Base-by-base conservation (phyloP, 2,888 invertebrate genomes). In the Tenthredo livida region DNA sequence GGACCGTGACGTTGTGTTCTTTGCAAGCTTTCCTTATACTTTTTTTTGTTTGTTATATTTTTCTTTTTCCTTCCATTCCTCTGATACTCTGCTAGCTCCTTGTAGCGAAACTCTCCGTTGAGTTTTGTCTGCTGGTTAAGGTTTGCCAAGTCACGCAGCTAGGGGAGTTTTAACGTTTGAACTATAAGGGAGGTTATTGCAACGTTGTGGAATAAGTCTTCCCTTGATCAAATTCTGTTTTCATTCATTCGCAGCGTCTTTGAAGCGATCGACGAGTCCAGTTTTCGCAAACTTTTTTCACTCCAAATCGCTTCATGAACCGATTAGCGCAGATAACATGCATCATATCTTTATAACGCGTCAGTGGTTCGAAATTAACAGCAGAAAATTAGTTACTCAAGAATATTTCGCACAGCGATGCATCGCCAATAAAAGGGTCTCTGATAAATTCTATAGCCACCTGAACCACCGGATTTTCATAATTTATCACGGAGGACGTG, bases 181-280 rank as follows among this genome's bases (percentile, higher is more conserved):
- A 73, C 73, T 73, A 12, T 73, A 12, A 43, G 40, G 73, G 40
- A 43, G 43, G 25, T 73, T 73, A 73, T 47, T 40, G 43, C 40
- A 43, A 73, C 43, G 43, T 43, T 10, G 40, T 25, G 43, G 40
- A 73, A 73, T 73, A 73, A 73, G 73, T 73, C 73, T n/a, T 73
- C 43, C 25, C 21, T 40, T 73, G 43, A 43, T 73, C n/a, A 47
- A 73, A 73, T 73, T 47, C 17, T 25, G 4, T 33, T 33, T 17
- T 67, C 67, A 29, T 67, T 67, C 29, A 33, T 67, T 29, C 29
- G 15, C 17, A 10, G 25, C 25, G 61, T 61, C 61, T 61, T 61
- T 25, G 2, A 25, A 25, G 12, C 25, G 21, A 3, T 21, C 10
- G 25, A 61, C 25, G 21, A 25, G 61, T 61, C 25, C 61, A 25